Evolutionary conservation across 2,797 vertebrate genomes (phyloP).

Genomic region (Fringilla coelebs): DNA sequence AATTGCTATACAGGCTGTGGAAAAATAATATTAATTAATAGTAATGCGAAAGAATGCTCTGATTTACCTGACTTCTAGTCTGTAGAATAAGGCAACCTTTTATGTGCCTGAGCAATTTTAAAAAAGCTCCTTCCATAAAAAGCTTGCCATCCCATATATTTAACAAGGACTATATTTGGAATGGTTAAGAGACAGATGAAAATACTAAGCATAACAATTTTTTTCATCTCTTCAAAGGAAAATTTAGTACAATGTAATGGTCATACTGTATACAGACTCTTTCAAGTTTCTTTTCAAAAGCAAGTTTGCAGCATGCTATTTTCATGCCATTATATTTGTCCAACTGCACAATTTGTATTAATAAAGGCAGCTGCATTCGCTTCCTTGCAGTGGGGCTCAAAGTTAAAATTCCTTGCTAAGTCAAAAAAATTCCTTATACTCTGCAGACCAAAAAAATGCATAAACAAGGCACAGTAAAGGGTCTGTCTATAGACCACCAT

Average conservation of each 20-base stretch:
- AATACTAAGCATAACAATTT: conserved; percentile 49
- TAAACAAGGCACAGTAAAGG: conserved; percentile 18
- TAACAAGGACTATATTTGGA: conserved; percentile 35
- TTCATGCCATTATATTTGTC: conserved; percentile 56
- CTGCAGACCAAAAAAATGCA: conserved; percentile 23
- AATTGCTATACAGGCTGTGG: not conserved
- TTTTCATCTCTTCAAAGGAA: conserved; percentile 44
- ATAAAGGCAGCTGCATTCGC: conserved; percentile 30
- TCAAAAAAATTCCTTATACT: not conserved
- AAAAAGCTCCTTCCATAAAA: conserved; percentile 12
- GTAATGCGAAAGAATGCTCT: not conserved
- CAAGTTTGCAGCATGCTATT: conserved; percentile 42
- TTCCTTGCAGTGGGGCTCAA: conserved; percentile 4
- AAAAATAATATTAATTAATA: conserved; percentile 31
- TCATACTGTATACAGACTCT: conserved; percentile 1
- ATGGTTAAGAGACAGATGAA: conserved; percentile 38
- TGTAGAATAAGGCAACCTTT: conserved; percentile 27
- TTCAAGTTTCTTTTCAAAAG: conserved; percentile 55
- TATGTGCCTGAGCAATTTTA: not conserved
- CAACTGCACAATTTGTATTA: conserved; percentile 28
- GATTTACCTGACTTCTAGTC: not conserved
- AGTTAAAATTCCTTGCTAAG: conserved; percentile 24
- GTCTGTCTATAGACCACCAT: not conserved
- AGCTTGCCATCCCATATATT: conserved; percentile 1
- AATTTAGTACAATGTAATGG: conserved; percentile 9